A percentile compares a stretch with the other conserved stretches of the same genome.
Conservation (phyloP, 2,888 invertebrate species). For the Archips crataeganus region DNA sequence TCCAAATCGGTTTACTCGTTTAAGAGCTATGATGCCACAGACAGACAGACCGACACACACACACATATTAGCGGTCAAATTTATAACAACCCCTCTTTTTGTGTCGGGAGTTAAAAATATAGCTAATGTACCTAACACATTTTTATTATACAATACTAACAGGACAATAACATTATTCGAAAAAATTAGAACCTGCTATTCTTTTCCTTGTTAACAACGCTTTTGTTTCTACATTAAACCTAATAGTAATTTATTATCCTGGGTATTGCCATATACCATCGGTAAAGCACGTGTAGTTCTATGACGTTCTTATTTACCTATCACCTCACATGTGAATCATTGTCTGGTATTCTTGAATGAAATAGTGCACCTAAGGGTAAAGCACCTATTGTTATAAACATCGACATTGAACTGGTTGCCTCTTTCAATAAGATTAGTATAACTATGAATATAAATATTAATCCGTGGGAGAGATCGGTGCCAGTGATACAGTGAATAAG, state of each 20-base stretch:
- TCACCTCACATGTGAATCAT: not conserved
- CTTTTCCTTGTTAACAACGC: not conserved
- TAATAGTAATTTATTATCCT: not conserved
- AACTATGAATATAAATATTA: not conserved
- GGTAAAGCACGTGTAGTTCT: not conserved
- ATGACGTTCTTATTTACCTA: not conserved
- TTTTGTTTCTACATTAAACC: not conserved
- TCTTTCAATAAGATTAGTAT: not conserved
- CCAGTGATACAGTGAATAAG: not conserved
- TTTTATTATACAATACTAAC: not conserved
- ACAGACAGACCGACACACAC: no score
- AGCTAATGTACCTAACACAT: not conserved
- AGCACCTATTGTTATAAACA: not conserved
- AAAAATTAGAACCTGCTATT: not conserved
- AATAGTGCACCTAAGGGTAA: not conserved
- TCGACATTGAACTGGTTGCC: not conserved
- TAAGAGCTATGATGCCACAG: no score
- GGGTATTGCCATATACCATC: not conserved
- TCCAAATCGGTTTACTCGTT: no score
- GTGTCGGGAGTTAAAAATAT: no score
- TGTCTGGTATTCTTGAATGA: conserved; percentile 5
- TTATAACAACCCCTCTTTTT: no score
- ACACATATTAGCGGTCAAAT: no score
- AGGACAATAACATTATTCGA: not conserved
- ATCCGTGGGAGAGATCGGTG: not conserved